Percentiles rank a stretch among this genome's conserved stretches.
Conservation (phyloP, 2,113 vertebrate species). For the Gavialis gangeticus region DNA sequence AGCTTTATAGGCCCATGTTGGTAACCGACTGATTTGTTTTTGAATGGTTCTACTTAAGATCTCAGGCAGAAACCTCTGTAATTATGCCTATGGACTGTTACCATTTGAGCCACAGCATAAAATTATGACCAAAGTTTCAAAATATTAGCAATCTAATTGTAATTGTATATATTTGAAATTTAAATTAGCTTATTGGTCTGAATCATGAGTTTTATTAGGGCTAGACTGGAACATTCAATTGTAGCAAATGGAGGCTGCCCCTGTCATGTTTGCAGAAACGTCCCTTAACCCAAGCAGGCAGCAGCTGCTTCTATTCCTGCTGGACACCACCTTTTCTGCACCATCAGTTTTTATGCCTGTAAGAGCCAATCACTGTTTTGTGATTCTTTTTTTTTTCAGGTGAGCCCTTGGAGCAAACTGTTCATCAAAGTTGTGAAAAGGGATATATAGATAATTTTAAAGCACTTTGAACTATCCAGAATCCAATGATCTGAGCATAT, state of each 20-base stretch:
- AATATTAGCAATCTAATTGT: conserved; percentile 36
- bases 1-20: neutral
- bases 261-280: neutral
- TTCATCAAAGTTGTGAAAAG: neutral
- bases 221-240: conserved; percentile 31
- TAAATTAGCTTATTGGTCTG: conserved; percentile 54
- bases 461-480: neutral
- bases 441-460: neutral
- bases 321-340: conserved; percentile 16
- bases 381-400: neutral
- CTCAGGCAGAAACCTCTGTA: neutral
- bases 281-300: conserved; percentile 11
- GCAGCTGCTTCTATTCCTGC: neutral
- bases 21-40: neutral
- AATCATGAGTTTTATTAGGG: conserved; percentile 42
- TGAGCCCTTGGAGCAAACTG: neutral
- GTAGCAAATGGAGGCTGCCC: neutral
- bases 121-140: conserved; percentile 38
- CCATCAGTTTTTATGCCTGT: neutral
- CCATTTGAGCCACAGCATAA: conserved; percentile 7
- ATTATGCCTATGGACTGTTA: conserved; percentile 14
- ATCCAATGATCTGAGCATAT: neutral
- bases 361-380: neutral
- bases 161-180: conserved; percentile 58
- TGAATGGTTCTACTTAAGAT: neutral